These are phyloP conservation scores for Sarcoramphus papa DNA, from an alignment of 2,797 vertebrate genomes.

Conservation along the genomic window DNA sequence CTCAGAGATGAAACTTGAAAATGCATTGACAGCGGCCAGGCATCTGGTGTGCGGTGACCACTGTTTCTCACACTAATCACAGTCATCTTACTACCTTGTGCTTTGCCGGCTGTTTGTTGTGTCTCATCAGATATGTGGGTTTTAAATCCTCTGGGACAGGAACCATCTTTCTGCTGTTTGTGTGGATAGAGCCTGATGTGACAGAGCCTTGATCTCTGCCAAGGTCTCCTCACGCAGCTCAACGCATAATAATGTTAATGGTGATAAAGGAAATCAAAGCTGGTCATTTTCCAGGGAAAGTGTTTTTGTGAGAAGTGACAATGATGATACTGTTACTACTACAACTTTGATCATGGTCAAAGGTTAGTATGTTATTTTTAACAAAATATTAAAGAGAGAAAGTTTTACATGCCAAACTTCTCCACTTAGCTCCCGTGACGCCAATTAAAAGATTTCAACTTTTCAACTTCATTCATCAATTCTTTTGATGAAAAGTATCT, in stretches of 20 bases:
- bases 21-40: neutral
- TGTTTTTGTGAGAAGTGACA: neutral
- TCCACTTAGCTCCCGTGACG: neutral
- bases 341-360: neutral
- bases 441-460: neutral
- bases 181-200: neutral
- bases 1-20: neutral
- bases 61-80: neutral
- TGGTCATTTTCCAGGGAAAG: neutral
- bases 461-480: neutral
- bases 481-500: neutral
- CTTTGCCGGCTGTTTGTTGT: neutral
- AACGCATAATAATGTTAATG: neutral
- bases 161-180: neutral
- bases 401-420: neutral
- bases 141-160: neutral
- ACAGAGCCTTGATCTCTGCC: neutral
- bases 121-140: neutral
- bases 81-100: neutral
- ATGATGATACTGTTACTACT: neutral
- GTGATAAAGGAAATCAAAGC: neutral
- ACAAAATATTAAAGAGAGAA: neutral
- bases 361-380: neutral
- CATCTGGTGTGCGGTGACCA: neutral
- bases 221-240: neutral